phyloP scores from a whole-genome alignment of 2,113 vertebrate genomes.

The Aldabrachelys gigantea region DNA sequence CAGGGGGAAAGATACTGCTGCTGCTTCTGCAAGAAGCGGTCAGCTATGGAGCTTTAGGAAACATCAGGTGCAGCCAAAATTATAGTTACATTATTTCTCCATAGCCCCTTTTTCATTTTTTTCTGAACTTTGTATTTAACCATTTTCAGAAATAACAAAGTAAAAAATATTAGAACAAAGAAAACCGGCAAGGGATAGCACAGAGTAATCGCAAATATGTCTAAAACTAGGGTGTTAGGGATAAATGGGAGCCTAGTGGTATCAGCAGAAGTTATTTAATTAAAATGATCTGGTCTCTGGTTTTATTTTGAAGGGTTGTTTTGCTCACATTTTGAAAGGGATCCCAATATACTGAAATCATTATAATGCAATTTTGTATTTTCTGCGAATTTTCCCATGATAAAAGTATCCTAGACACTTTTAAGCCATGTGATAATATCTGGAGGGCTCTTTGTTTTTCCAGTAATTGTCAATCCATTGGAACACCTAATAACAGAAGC shows the following conservation, averaged over 20 bases:
- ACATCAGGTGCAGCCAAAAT: not conserved
- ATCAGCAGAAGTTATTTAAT: not conserved
- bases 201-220: not conserved
- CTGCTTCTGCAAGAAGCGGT: not conserved
- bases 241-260: not conserved
- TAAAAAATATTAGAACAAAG: not conserved
- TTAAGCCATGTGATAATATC: not conserved
- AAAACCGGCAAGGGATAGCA: not conserved
- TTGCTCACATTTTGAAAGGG: not conserved
- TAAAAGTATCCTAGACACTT: not conserved
- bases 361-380: not conserved
- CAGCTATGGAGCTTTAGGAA: not conserved
- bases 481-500: rapidly evolving
- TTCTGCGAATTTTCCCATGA: not conserved
- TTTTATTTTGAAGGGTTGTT: not conserved
- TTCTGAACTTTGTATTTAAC: not conserved
- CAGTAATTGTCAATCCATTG: not conserved
- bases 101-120: not conserved
- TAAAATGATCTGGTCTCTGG: not conserved
- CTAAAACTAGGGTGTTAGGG: not conserved
- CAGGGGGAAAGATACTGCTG: not conserved
- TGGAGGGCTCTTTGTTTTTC: not conserved
- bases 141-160: not conserved
- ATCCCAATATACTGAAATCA: not conserved
- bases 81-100: not conserved